Evolutionary conservation across 2,113 vertebrate genomes (phyloP).

Genomic region (Bothrops jararaca): DNA sequence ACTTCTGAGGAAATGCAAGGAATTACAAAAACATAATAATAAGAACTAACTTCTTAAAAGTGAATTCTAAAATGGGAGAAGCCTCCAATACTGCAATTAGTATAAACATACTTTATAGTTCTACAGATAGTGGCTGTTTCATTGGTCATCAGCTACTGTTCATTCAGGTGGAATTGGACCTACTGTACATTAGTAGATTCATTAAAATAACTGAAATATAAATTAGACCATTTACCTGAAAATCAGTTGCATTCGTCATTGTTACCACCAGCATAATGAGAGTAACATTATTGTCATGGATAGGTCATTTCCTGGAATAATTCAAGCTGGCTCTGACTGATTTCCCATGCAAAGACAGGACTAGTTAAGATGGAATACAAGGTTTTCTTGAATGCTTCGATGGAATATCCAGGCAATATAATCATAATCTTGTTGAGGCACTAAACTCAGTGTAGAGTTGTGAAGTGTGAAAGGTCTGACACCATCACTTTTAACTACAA

Average conservation of each 20-base stretch:
- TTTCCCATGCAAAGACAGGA: neutral
- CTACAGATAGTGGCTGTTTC: neutral
- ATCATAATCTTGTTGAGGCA: neutral
- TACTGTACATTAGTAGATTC: neutral
- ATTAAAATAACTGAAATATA: neutral
- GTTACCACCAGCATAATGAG: neutral
- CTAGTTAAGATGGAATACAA: neutral
- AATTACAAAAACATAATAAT: neutral
- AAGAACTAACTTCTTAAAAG: neutral
- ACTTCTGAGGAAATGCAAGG: neutral
- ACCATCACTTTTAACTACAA: neutral
- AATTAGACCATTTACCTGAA: neutral
- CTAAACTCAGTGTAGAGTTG: neutral
- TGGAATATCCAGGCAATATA: neutral
- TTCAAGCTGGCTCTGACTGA: neutral
- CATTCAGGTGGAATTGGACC: neutral
- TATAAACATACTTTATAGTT: neutral
- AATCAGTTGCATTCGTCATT: neutral
- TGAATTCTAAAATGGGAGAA: neutral
- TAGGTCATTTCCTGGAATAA: neutral
- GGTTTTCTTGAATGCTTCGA: neutral
- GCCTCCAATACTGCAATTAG: neutral
- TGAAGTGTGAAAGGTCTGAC: neutral
- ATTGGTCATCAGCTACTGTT: neutral
- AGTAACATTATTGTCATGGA: neutral